Evolutionary conservation across 1,140 invertebrate genomes (phyloP), one percentile per base, ranked within the genome.

Genomic region (Eriocheir sinensis): DNA sequence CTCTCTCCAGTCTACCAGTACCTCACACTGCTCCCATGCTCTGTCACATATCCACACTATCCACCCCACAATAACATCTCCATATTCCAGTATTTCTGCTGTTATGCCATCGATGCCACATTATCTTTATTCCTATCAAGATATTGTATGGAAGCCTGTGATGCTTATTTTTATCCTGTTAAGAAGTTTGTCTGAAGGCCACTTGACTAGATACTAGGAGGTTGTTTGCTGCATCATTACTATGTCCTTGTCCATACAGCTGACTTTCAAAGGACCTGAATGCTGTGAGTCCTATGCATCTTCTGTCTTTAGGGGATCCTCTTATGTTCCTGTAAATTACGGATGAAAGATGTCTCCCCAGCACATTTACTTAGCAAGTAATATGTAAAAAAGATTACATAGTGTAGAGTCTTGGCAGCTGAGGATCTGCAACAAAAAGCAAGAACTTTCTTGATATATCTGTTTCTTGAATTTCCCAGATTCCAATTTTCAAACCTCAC

Each of bases 211-310:
- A 72, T n/a, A 27, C 27, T 72, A 72, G 60, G 60, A 72, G 12
- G n/a, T 72, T n/a, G 60, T 72, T 21, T 72, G 60, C 60, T 72
- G 60, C 60, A 27, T 72, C 27, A n/a, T 6, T n/a, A 72, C 8
- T n/a, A 72, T 72, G 60, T n/a, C 60, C n/a, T 72, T 72, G 60
- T 72, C 60, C 60, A 72, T 72, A 72, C 60, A 72, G 60, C 60
- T 72, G 60, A 72, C 60, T 72, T 72, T 72, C 60, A 72, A 72
- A n/a, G 60, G 60, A 72, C 60, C 60, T 27, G 60, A 72, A 72
- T 72, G 60, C 60, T n/a, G 60, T 72, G 60, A 72, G 60, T n/a
- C n/a, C 60, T 72, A n/a, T n/a, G 60, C 60, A 72, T 72, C 60
- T 72, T 72, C 21, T n/a, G n/a, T 21, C 60, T 21, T 72, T 72